Percentiles rank a stretch among this genome's conserved stretches.
Evolutionary conservation across 1,140 invertebrate species (phyloP).

Genomic region (Pogonus chalceus): DNA sequence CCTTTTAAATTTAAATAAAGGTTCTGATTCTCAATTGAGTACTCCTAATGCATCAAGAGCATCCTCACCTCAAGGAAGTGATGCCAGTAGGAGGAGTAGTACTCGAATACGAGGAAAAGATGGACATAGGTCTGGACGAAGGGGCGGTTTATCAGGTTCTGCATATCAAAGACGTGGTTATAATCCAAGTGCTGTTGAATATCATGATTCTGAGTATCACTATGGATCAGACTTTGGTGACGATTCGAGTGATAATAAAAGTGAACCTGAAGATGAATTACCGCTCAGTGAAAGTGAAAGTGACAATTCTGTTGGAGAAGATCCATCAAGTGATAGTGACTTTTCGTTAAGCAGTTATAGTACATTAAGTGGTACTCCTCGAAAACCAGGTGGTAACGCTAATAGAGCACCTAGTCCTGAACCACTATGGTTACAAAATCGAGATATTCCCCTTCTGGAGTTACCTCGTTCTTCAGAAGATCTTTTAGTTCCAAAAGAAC

Average conservation of each 20-base stretch:
- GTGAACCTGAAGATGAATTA: conserved; percentile 62
- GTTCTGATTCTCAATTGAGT: conserved; percentile 57
- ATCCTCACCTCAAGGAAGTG: conserved; percentile 61
- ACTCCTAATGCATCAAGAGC: conserved; percentile 67
- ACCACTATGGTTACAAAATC: conserved; percentile 74
- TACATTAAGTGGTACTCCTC: conserved; percentile 53
- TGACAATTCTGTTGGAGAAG: conserved; percentile 53
- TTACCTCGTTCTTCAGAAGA: conserved; percentile 87
- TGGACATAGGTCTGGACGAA: conserved; percentile 42
- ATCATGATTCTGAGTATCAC: conserved; percentile 77
- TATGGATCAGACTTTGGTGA: conserved; percentile 85
- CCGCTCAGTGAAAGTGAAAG: conserved; percentile 52
- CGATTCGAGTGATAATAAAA: conserved; percentile 67
- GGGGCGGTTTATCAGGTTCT: conserved; percentile 47
- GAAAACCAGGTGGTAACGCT: conserved; percentile 37
- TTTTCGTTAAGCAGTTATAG: conserved; percentile 72
- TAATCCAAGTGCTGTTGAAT: conserved; percentile 58
- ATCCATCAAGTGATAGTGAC: conserved; percentile 68
- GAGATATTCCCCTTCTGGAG: conserved; percentile 63
- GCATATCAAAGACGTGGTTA: conserved; percentile 57
- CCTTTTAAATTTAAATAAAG: conserved; percentile 57
- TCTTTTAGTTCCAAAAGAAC: conserved; percentile 66
- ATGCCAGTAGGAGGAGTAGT: conserved; percentile 54
- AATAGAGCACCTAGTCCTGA: conserved; percentile 70
- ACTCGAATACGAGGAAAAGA: conserved; percentile 44